Evolutionary conservation across 2,113 vertebrate genomes (phyloP).

Genomic region (Cephalopterus ornatus): DNA sequence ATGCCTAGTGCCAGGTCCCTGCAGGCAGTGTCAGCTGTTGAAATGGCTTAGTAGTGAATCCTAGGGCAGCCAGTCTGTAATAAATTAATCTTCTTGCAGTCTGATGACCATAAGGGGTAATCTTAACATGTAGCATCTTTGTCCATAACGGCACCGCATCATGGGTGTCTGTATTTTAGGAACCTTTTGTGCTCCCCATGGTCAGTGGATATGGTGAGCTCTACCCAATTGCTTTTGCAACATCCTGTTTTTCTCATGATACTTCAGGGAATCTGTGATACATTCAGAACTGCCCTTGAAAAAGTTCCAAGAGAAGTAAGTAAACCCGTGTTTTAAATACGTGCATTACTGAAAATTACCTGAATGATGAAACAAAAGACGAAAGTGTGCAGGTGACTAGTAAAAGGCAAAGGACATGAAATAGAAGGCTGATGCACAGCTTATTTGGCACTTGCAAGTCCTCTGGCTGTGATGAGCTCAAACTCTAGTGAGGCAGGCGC

Average conservation of each 20-base stretch:
- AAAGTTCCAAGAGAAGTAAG: neutral
- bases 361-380: neutral
- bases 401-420: neutral
- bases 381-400: neutral
- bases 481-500: neutral
- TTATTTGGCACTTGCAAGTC: neutral
- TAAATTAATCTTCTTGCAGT: neutral
- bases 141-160: neutral
- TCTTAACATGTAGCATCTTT: accelerated
- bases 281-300: neutral
- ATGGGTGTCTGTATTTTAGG: neutral
- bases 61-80: neutral
- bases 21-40: neutral
- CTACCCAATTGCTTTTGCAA: neutral
- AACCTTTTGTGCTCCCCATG: neutral
- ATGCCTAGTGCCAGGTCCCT: neutral
- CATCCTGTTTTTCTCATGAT: neutral
- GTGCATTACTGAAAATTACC: neutral
- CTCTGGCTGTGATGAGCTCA: accelerated
- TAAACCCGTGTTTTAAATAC: neutral
- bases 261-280: neutral
- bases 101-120: neutral
- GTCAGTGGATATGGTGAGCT: neutral
- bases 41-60: neutral
- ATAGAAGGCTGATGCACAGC: neutral